Evolutionary conservation across 1,140 invertebrate genomes (phyloP), one percentile per base, ranked within the genome.

Genomic region (Drosophila eugracilis): DNA sequence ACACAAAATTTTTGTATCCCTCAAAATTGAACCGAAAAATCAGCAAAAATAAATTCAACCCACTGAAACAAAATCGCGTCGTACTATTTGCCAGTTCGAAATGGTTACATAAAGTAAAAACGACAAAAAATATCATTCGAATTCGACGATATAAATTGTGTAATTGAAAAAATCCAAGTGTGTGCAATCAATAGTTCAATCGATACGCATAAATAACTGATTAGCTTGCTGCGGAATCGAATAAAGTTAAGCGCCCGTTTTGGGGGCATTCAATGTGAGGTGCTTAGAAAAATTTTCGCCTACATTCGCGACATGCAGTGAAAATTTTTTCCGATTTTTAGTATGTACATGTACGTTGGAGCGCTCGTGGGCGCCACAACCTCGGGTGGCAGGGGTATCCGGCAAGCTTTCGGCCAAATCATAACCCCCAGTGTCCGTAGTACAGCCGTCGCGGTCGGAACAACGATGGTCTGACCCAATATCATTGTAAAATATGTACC

Each of bases 331-430:
- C 78, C 75, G 76, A 90, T 84, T 89, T 90, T 91, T 90, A 91
- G 89, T 91, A 91, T 91, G 89, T 91, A 91, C 89, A 90, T 90
- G 88, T 80, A 89, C 89, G 78, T 89, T 79, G 75, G 60, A 71
- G 53, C 67, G 76, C 62, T 84, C 71, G 78, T 83, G 67, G 84
- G 76, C 83, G 73, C 75, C 75, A 62, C 50, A 63, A 54, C 42
- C 45, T 78, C 74, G 75, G 78, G 84, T 60, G 67, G 62, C 73
- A 65, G 62, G 62, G 75, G 78, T 57, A 39, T 75, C 52, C 53
- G 71, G 66, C 65, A 42, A 88, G 83, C 83, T 88, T 88, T 88
- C 53, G 66, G 60, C 72, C 71, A 39, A 21, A 15, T 34, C 34
- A 49, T 24, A 21, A 24, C 42, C 44, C 63, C 9, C 57, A 75